Conservation (phyloP, 2,113 vertebrate species). For the Trematomus loennbergii region DNA sequence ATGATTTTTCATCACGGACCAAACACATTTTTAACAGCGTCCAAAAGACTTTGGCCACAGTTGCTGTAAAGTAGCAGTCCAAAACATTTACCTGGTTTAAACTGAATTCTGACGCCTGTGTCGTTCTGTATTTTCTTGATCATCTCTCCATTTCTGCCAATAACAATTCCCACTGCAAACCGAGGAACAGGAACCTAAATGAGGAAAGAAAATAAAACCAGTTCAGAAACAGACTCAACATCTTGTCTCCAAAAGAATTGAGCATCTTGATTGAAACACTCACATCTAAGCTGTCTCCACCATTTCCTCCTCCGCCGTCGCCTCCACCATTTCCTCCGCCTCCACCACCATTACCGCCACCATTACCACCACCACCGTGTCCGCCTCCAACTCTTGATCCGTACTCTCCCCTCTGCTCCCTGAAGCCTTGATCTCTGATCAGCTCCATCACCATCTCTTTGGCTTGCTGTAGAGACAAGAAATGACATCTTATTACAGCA, state of each 20-base stretch:
- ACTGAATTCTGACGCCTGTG: constrained; percentile 97
- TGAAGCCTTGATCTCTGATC: constrained; percentile 98
- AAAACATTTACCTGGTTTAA: constrained; percentile 91
- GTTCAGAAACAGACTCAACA: not conserved
- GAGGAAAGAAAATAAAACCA: not conserved
- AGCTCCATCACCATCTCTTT: constrained; percentile 99
- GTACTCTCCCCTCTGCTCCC: constrained; percentile 97
- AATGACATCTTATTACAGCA: not conserved
- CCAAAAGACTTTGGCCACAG: too few relatives aligned
- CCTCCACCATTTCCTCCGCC: constrained; percentile 77
- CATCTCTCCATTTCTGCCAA: constrained; percentile 98
- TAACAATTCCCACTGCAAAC: constrained; percentile 98
- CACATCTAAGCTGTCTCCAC: constrained; percentile 94
- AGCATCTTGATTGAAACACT: constrained; percentile 71
- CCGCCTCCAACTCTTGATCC: constrained; percentile 93
- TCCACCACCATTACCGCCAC: constrained; percentile 76
- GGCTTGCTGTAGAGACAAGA: constrained; percentile 89
- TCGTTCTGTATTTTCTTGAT: constrained; percentile 99
- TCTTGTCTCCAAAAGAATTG: fast-evolving
- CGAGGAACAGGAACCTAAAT: constrained; percentile 94
- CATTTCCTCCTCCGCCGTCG: not conserved
- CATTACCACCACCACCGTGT: constrained; percentile 74
- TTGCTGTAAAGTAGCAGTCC: too few relatives aligned
- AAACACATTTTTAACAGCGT: not conserved
- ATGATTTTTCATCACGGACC: constrained; percentile 76